Base-by-base conservation (phyloP, 2,888 invertebrate genomes). In the Sabatieria punctata region DNA sequence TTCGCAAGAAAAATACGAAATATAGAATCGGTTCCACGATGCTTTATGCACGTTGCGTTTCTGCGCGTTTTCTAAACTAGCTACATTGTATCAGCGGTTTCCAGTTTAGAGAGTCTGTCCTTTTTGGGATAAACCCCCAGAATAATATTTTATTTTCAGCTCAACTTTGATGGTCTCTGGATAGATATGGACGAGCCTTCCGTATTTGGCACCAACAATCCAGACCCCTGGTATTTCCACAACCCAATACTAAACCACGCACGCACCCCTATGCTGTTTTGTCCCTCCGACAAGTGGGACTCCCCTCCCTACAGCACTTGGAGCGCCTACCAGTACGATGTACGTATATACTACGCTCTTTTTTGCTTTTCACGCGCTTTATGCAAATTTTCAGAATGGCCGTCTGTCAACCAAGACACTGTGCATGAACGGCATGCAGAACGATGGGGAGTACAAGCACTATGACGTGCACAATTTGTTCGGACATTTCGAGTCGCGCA, bases 121-220 rank as follows among this genome's bases (percentile, higher is more conserved):
- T n/a, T n/a, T n/a, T n/a, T n/a, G 47, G 39, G 22, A 37, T n/a
- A 38, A 43, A n/a, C 22, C 23, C 15, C 15, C 39, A 39, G 22
- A 38, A 23, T 27, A 37, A 23, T 30, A 11, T 30, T 30, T 11
- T 11, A 11, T 30, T 30, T 8, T 15, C 15, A 11, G 37, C 37
- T 84, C 43, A 67, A 73, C 2, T 82, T 77, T 58, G 85, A 86
- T 60, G 85, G 85, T 13, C 77, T 78, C 37, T 85, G 85, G 85
- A 80, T 85, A 56, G 82, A 85, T 59, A 85, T 85, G 85, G 85
- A 85, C 68, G 85, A 85, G 62, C 83, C 83, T 0, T 79, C 82
- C 0, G 84, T 83, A 69, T 83, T 85, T 68, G 69, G 53, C 23
- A 61, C 60, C 1, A 61, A 60, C 48, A 49, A 45, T 27, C 8